Conservation (phyloP, 2,888 invertebrate species). For the Mythimna vitellina region DNA sequence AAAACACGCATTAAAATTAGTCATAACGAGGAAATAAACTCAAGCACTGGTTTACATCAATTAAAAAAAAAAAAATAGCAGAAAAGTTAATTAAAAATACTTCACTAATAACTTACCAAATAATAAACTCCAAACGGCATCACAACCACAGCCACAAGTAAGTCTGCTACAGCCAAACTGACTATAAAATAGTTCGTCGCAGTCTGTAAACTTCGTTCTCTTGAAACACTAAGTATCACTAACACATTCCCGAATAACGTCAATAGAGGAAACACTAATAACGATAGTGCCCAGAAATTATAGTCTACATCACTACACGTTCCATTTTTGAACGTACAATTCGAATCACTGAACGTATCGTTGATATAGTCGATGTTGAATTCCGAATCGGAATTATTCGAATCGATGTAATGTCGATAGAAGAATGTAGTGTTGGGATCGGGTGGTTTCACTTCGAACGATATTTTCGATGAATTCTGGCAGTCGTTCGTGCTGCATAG, state of each 20-base stretch:
- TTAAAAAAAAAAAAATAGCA: too few relatives aligned
- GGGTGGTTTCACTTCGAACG: conserved; percentile 72
- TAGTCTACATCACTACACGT: conserved; percentile 88
- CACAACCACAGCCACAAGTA: conserved; percentile 98
- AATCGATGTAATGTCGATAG: conserved; percentile 55
- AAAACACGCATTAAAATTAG: too few relatives aligned
- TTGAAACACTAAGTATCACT: conserved; percentile 97
- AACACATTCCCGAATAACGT: conserved; percentile 99
- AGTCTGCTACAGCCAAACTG: conserved; percentile 98
- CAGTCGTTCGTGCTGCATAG: conserved; percentile 70
- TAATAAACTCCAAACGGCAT: conserved; percentile 99
- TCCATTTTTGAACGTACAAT: conserved; percentile 80
- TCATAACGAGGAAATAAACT: background rate
- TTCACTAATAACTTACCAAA: conserved; percentile 94
- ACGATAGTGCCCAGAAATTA: conserved; percentile 96
- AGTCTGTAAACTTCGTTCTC: conserved; percentile 97
- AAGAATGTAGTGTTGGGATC: conserved; percentile 68
- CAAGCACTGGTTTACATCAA: too few relatives aligned
- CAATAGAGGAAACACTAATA: conserved; percentile 97
- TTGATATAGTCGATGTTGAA: conserved; percentile 76
- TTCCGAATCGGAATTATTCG: conserved; percentile 65
- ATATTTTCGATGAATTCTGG: conserved; percentile 75
- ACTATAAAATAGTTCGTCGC: conserved; percentile 99
- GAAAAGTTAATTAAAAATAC: background rate
- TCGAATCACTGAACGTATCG: conserved; percentile 77